Evolutionary conservation across 2,113 vertebrate species (phyloP), one percentile per base, ranked within the genome.

Genomic region (Coryphaenoides rupestris): DNA sequence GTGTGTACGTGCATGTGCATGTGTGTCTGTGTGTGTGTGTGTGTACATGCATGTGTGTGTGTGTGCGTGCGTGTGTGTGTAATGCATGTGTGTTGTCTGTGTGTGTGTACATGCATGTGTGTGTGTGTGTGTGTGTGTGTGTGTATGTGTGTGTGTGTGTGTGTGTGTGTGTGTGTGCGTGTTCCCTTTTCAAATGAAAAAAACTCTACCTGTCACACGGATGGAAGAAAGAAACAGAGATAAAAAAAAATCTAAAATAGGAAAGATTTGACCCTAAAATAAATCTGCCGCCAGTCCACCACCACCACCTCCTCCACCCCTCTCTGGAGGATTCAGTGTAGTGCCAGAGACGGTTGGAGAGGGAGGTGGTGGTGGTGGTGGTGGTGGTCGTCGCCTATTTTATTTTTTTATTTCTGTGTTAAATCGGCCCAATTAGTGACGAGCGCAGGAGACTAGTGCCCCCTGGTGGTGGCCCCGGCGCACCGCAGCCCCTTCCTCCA

Each of bases 361-460:
- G 70, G 77, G 74, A 58, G 66, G 63, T 52, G 19, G 66, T 68
- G 62, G 64, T 23, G 55, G 73, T 50, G 67, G 46, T n/a, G 66
- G 63, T 52, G 19, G 66, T 68, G 62, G 64, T 23, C 52, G 73
- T 50, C 65, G 46, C n/a, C n/a, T n/a, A n/a, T 3, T 26, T 3
- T 26, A 26, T 26, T 3, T 26, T 3, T 26, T 6, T 19, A 52
- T 19, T 6, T n/a, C 16, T 21, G 13, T 58, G 17, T 21, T 6
- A 16, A 10, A 23, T 12, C 14, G 21, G 19, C 14, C 4, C 4
- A 19, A 26, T 63, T 19, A 53, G 56, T 7, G 33, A 49, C 66
- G 79, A 80, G 75, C 70, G 63, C n/a, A 79, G 80, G 71, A 80
- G 78, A 78, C 58, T 78, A 86, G 74, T 84, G 87, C 78, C 84